Evolutionary conservation across 2,113 vertebrate species (phyloP), one percentile per base, ranked within the genome.

Genomic region (Caloenas nicobarica): DNA sequence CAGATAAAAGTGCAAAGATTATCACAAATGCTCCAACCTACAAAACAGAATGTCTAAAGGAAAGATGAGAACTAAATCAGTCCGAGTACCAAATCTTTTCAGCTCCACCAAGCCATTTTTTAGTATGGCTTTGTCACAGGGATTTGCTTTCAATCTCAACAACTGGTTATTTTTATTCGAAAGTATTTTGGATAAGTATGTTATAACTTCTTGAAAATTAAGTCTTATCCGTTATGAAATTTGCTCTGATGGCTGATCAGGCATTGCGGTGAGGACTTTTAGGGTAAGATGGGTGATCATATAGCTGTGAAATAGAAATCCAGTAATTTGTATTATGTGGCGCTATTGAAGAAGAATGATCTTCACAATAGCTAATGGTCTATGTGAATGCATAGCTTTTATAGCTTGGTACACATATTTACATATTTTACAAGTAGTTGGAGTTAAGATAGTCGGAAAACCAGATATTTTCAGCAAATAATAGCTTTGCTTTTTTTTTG

Each of bases 241-340:
- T 81, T 91, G 24, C 69, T 91, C 33, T 74, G 65, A 78, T 81
- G 64, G 33, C 16, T 84, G 38, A 91, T 86, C 69, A 71, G 69
- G 13, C 64, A 54, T 86, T 5, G 18, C 53, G 44, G 82, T 56
- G 57, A 85, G 61, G 60, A 48, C 72, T 92, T 87, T 81, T 72
- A 79, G 50, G 22, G 48, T 76, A 69, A 92, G 29, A 10, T 0
- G 1, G 62, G 33, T 60, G 44, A 61, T 82, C 72, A 56, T 44
- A 62, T 18, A 70, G 17, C 66, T 94, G 78, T 85, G 74, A 96
- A 95, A 89, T 66, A 77, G 70, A 78, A 91, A 94, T 70, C 23
- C 34, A 85, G 40, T 69, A 91, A 82, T 92, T 87, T 94, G 73
- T 73, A 64, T 85, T 91, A 70, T 50, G 54, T 46, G 36, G 26